Evolutionary conservation across 2,113 vertebrate genomes (phyloP).

Genomic region (Bothrops jararaca): DNA sequence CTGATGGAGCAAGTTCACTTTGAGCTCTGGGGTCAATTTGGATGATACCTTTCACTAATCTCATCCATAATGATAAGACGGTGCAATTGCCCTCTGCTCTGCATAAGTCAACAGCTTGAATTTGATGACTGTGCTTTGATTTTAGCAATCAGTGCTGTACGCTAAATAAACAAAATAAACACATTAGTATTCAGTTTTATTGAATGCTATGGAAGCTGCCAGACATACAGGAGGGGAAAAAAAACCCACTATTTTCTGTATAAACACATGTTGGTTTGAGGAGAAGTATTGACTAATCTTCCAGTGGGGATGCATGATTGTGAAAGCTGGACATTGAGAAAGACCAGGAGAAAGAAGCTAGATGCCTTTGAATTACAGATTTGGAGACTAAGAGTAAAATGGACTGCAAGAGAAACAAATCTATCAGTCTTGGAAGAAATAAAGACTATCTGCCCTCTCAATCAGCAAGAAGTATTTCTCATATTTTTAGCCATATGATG

Average conservation of each 20-base stretch:
- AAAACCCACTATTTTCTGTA: not conserved
- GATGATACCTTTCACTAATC: not conserved
- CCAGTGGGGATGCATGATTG: not conserved
- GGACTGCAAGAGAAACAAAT: not conserved
- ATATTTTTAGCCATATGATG: not conserved
- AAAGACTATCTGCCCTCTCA: not conserved
- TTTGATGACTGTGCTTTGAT: not conserved
- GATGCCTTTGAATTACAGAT: not conserved
- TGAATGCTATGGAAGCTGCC: not conserved
- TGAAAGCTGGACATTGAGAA: not conserved
- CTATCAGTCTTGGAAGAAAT: not conserved
- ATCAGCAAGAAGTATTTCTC: not conserved
- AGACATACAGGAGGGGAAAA: not conserved
- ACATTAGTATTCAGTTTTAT: not conserved
- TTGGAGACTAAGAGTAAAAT: not conserved
- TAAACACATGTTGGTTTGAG: not conserved
- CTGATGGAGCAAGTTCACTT: not conserved
- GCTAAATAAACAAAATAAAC: not conserved
- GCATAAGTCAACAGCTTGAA: not conserved
- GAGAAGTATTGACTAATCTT: not conserved
- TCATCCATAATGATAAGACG: not conserved
- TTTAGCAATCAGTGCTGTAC: not conserved
- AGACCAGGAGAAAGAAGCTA: not conserved
- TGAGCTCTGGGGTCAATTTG: not conserved
- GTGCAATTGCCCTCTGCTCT: not conserved